A percentile compares a stretch with the other conserved stretches of the same genome.
phyloP scores from a whole-genome alignment of 2,797 vertebrate genomes.

The Danio aesculapii region DNA sequence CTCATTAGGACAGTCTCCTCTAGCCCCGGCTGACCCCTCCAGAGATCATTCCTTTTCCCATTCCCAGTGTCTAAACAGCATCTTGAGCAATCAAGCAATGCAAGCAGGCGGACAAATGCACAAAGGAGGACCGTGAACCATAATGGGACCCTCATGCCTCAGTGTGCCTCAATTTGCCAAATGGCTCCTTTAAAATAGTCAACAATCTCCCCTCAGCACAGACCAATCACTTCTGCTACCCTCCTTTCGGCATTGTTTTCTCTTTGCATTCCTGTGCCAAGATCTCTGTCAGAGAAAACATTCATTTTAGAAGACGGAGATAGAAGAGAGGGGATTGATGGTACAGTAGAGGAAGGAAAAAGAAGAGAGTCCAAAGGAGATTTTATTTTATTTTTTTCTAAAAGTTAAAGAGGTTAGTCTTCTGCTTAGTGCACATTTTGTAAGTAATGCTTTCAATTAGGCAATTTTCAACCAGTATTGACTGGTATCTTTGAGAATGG shows the following conservation, averaged over 20 bases:
- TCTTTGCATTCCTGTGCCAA: constrained; percentile 38
- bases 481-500: too few species aligned
- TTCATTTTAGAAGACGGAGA: constrained; percentile 22
- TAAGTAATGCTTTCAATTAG: not conserved
- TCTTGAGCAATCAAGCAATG: constrained; percentile 41
- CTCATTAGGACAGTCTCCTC: constrained; percentile 34
- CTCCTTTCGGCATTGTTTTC: constrained; percentile 46
- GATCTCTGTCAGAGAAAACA: constrained; percentile 15
- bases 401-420: too few species aligned
- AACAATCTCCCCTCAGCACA: constrained; percentile 47
- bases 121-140: constrained; percentile 22
- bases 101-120: constrained; percentile 4
- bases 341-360: constrained; percentile 24
- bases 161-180: constrained; percentile 50
- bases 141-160: constrained; percentile 47
- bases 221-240: constrained; percentile 55
- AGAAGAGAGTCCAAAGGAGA: not conserved
- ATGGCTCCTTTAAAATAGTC: constrained; percentile 37
- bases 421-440: not conserved
- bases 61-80: constrained; percentile 33
- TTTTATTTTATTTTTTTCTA: too few species aligned
- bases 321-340: constrained; percentile 22
- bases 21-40: constrained; percentile 5
- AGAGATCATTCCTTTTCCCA: constrained; percentile 14
- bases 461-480: too few species aligned